Conservation (phyloP, 2,797 vertebrate species). For the Macroramphosus scolopax region DNA sequence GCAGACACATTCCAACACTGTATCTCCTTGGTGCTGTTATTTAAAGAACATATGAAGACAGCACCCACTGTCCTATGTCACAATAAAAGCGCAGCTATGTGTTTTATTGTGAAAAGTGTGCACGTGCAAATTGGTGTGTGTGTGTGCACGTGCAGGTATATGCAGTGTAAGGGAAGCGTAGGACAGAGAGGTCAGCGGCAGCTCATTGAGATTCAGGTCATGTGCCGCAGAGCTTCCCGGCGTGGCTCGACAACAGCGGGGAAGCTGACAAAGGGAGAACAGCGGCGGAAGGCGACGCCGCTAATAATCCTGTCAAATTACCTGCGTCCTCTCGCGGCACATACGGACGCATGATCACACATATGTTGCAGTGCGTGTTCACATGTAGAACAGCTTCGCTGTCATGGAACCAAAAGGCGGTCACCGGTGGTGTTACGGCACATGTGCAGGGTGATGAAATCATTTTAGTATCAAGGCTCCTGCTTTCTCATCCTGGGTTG, state of each 20-base stretch:
- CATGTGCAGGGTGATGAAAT: conserved; percentile 1
- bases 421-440: neutral
- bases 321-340: conserved; percentile 20
- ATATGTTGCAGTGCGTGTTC: conserved; percentile 20
- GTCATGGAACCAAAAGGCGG: conserved; percentile 2
- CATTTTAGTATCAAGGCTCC: neutral
- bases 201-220: conserved; percentile 75
- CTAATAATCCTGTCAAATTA: conserved; percentile 63
- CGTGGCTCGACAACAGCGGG: conserved; percentile 67
- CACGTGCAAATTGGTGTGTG: neutral
- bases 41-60: conserved; percentile 43
- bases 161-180: conserved; percentile 39
- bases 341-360: conserved; percentile 38
- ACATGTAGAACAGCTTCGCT: conserved; percentile 17
- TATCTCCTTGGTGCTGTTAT: conserved; percentile 26
- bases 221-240: conserved; percentile 65
- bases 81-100: conserved; percentile 7
- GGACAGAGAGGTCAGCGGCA: conserved; percentile 61
- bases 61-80: conserved; percentile 2
- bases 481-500: neutral
- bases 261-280: conserved; percentile 54
- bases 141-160: conserved; percentile 15
- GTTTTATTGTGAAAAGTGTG: too few relatives aligned
- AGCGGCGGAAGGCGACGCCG: conserved; percentile 32
- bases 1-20: conserved; percentile 34